Evolutionary conservation across 35 echinoderm and acorn worm species (phyloP), one percentile per base, ranked within the genome.

Genomic region (Eucidaris tribuloides): DNA sequence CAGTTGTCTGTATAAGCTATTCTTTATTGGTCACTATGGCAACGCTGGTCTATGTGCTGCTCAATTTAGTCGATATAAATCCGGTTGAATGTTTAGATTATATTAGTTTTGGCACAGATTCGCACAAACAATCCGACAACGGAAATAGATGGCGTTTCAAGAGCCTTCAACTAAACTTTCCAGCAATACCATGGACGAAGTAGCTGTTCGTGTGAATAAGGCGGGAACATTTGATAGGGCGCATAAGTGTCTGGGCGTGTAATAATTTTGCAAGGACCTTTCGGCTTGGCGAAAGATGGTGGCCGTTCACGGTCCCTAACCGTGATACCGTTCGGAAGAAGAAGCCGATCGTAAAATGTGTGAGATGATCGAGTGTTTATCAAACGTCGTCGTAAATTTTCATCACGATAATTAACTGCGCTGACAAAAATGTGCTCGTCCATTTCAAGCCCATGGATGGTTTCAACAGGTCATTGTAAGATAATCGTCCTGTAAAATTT

Each of bases 371-470:
- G 18, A 0, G 46, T 76, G 46, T 85, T 76, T 17, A 85, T 19
- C 1, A 85, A 25, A 85, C 82, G 62, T 85, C 82, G 17, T 85
- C 82, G 42, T 85, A 62, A 19, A 56, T 54, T 46, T 85, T 85
- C 58, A 85, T 85, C 15, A 85, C 82, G 62, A 52, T n/a, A n/a
- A 85, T 13, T 28, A 15, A 7, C 63, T 44, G 15, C 62, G 57
- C 27, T 2, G 22, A 38, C 82, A 85, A 25, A n/a, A 41, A 71
- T 7, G 35, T 55, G 9, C 63, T 48, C 2, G 82, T 38, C 82
- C 82, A 85, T 33, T 56, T 45, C 0, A 85, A 48, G 5, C 58
- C 40, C 82, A 85, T 74, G 17, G 77, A 41, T 6, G 82, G 76
- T 27, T 85, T 85, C 15, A 63, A n/a, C n/a, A 33, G 4, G 82